Evolutionary conservation across 2,888 invertebrate genomes (phyloP), one percentile per base, ranked within the genome.

Genomic region (Microctonus brassicae): DNA sequence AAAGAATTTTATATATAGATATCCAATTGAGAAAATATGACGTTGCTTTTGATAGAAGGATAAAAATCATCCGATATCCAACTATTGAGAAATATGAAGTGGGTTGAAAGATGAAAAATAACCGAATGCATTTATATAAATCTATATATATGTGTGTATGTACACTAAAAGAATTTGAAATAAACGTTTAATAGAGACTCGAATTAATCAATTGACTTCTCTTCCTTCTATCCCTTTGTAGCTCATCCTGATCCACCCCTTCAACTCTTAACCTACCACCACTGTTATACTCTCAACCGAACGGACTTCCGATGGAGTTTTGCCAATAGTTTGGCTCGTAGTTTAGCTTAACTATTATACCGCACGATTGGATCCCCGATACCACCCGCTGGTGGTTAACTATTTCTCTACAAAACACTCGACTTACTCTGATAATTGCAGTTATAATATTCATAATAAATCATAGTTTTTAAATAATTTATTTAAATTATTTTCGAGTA

Each of bases 281-380:
- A 20, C 22, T 17, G 22, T 34, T 20, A 61, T 34, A 29, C 47
- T 29, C 64, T 52, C 33, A 33, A 42, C 33, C 20, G 69, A 64
- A 55, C 62, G 65, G 61, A 60, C 65, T 64, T 64, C 70, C 76
- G 76, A 73, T 73, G 70, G 70, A 76, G 76, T 72, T 76, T 75
- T 75, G 73, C 69, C 78, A 78, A 81, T 78, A 79, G 73, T 78
- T 79, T 74, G 62, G 58, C 69, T 58, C 73, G 73, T 76, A 79
- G 79, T 78, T 80, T 81, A 78, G 77, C 79, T 75, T 77, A 73
- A 75, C 77, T 77, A 81, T 80, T 82, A 79, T 79, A 78, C 78
- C 79, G 75, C 79, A 79, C 80, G 78, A 81, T 80, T 81, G 78
- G 75, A 77, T 81, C 76, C 75, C 75, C 71, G 76, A 80, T 81